These are phyloP conservation scores for Tetrapedia diversipes DNA, from an alignment of 2,888 invertebrate genomes.

Conservation along the genomic window DNA sequence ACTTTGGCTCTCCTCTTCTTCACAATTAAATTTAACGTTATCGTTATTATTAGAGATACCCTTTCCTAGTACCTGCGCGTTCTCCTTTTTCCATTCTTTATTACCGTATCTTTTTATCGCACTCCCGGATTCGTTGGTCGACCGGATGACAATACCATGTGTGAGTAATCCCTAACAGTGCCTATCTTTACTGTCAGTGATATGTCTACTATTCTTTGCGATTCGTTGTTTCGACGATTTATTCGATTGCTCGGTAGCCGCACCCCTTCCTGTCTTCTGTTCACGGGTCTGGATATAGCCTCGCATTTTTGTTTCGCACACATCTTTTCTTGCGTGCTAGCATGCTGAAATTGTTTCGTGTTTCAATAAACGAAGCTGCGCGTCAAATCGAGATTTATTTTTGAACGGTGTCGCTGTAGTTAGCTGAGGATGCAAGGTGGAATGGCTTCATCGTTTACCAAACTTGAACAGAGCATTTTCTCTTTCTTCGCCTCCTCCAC, in stretches of 20 bases:
- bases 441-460: slow-evolving; percentile 37
- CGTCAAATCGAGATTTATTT: background rate
- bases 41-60: slow-evolving; percentile 29
- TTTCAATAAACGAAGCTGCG: slow-evolving; percentile 1
- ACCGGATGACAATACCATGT: slow-evolving; percentile 81
- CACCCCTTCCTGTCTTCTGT: slow-evolving; percentile 23
- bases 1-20: background rate
- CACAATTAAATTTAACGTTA: background rate
- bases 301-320: background rate
- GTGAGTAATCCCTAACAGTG: slow-evolving; percentile 80
- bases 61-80: slow-evolving; percentile 29
- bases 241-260: slow-evolving; percentile 46
- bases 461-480: background rate
- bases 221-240: slow-evolving; percentile 34
- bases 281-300: slow-evolving; percentile 13
- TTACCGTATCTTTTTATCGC: slow-evolving; percentile 79
- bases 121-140: slow-evolving; percentile 82
- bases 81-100: slow-evolving; percentile 66
- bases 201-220: slow-evolving; percentile 44
- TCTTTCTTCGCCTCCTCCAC: background rate
- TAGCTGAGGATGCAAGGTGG: slow-evolving; percentile 1
- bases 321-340: background rate
- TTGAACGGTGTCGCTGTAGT: background rate
- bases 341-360: background rate
- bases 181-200: slow-evolving; percentile 66